phyloP scores from a whole-genome alignment of 2,888 invertebrate genomes.

The Ormyrus labotus region DNA sequence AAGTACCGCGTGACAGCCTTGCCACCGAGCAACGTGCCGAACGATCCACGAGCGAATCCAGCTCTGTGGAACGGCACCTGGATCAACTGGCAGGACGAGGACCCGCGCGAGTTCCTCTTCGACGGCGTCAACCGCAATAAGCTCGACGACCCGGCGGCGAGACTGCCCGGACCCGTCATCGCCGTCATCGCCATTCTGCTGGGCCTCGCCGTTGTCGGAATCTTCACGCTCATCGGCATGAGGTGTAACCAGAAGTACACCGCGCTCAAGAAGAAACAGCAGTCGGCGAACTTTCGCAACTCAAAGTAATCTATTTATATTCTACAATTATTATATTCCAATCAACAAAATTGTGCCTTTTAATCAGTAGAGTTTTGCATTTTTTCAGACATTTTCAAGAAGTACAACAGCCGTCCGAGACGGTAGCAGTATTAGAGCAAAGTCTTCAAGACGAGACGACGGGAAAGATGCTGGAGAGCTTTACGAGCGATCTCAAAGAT shows the following conservation, averaged over 20 bases:
- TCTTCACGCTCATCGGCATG: constrained; percentile 58
- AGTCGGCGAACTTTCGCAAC: constrained; percentile 26
- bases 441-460: constrained; percentile 12
- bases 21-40: constrained; percentile 75
- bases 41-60: constrained; percentile 77
- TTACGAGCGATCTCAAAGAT: constrained; percentile 34
- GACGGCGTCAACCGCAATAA: constrained; percentile 15
- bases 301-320: constrained; percentile 10
- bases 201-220: constrained; percentile 58
- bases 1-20: constrained; percentile 74
- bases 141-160: constrained; percentile 17
- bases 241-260: constrained; percentile 53
- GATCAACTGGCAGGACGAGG: constrained; percentile 79
- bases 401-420: constrained; percentile 47
- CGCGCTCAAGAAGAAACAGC: constrained; percentile 52
- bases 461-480: constrained; percentile 1
- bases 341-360: not conserved
- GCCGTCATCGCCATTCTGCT: constrained; percentile 59
- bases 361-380: not conserved
- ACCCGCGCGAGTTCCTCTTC: constrained; percentile 53
- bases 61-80: constrained; percentile 78
- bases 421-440: constrained; percentile 35
- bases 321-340: too few relatives aligned
- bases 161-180: constrained; percentile 60
- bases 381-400: constrained; percentile 44